Base-by-base conservation (phyloP, 2,797 vertebrate species). In the Diplodus puntazzo region DNA sequence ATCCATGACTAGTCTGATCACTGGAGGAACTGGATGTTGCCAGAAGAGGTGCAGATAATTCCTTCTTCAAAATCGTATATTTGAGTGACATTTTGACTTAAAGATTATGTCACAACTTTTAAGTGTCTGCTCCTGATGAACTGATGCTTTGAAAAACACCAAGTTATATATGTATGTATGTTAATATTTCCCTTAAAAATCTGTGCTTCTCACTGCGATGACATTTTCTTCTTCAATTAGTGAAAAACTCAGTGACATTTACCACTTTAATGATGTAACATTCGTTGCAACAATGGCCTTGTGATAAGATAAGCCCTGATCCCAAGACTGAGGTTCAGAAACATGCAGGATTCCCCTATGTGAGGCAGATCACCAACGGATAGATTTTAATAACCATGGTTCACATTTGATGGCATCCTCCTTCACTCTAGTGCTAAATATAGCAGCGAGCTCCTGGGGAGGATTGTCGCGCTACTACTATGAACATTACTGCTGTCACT, bases 141-240 rank as follows among this genome's bases (percentile, higher is more conserved):
- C 9, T 21, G 14, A 53, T 52, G 14, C 30, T 17, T 53, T 58
- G 0, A 21, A 18, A 53, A 30, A 61, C 11, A 34, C 43, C 18
- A 6, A 4, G 45, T 16, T 34, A 16, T 39, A 39, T 39, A 39
- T 39, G 18, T 14, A 17, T 39, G 8, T 54, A 43, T 43, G 11
- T 54, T 20, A 49, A 23, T 72, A 23, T 81, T 87, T 75, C 57
- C 75, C 75, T 55, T 74, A 63, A 71, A 71, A 53, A 69, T 71
- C 67, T 85, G 45, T 42, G 21, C 50, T 66, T 84, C 65, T 71
- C 61, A 17, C 23, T 73, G 58, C 27, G 39, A 60, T 61, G 9
- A 83, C 81, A 89, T 92, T 90, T 88, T 1, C 64, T 49, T 13
- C 17, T 71, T 87, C 88, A 85, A 91, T 88, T 86, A 81, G 82